Conservation (phyloP, 2,113 vertebrate species). For the Dermatemys mawii region DNA sequence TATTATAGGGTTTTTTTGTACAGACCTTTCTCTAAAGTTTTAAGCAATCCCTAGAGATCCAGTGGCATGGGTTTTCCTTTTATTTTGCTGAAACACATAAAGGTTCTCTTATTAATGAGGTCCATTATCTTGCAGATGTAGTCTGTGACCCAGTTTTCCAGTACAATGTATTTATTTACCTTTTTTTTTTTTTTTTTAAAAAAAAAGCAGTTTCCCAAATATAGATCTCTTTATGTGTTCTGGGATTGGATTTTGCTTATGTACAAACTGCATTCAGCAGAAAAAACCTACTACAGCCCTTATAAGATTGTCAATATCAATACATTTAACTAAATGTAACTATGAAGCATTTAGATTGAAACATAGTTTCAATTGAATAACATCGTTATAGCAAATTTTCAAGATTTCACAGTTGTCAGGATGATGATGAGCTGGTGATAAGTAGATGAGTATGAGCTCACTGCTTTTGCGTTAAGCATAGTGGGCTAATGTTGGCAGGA, state of each 20-base stretch:
- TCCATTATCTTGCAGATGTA: accelerated
- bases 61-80: neutral
- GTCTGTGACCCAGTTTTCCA: neutral
- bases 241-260: neutral
- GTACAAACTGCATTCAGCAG: neutral
- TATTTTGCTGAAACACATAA: neutral
- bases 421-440: neutral
- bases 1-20: neutral
- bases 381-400: neutral
- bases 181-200: neutral
- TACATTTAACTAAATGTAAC: slow-evolving; percentile 13
- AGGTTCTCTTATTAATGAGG: neutral
- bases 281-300: neutral
- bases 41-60: neutral
- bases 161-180: neutral
- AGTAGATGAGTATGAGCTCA: slow-evolving; percentile 60
- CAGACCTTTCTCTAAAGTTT: neutral
- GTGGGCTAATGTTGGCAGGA: slow-evolving; percentile 3
- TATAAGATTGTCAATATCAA: neutral
- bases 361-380: slow-evolving; percentile 54
- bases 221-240: neutral
- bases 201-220: neutral
- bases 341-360: slow-evolving; percentile 19
- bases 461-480: slow-evolving; percentile 50
- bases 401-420: slow-evolving; percentile 32